These are phyloP conservation scores for Lepidurus arcticus DNA, from an alignment of 1,140 invertebrate genomes.

Conservation along the genomic window DNA sequence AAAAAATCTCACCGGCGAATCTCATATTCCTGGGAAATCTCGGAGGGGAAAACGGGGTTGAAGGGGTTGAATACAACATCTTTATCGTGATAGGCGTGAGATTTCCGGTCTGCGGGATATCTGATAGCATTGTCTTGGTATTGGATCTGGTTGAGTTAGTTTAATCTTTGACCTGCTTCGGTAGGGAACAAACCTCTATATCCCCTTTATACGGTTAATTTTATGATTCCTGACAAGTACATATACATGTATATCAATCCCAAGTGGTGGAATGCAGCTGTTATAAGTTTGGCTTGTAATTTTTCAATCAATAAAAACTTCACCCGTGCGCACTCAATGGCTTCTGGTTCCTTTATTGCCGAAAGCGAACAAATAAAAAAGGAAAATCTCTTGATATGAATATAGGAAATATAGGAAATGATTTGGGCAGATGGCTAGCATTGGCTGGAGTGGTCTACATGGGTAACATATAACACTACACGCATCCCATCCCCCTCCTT, in stretches of 20 bases:
- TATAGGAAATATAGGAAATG: background rate
- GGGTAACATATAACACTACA: background rate
- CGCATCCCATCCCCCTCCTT: background rate
- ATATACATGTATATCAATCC: too few relatives aligned
- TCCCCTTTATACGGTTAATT: too few relatives aligned
- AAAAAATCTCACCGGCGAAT: background rate
- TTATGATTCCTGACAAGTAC: too few relatives aligned
- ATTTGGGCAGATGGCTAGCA: background rate
- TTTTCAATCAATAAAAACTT: slow-evolving; percentile 4
- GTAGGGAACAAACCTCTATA: background rate
- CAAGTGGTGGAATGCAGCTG: background rate
- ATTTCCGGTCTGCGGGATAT: slow-evolving; percentile 17
- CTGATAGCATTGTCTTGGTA: background rate
- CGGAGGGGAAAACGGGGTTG: background rate
- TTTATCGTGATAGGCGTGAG: slow-evolving; percentile 15
- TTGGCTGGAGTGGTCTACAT: background rate
- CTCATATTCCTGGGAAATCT: slow-evolving; percentile 21
- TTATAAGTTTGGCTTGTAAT: background rate
- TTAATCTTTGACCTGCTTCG: background rate
- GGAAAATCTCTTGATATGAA: too few relatives aligned
- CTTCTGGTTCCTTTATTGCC: background rate
- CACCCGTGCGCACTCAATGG: background rate
- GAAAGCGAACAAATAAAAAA: background rate
- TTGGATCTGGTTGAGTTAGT: slow-evolving; percentile 4
- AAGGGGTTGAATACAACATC: slow-evolving; percentile 13